phyloP scores from a whole-genome alignment of 1,140 invertebrate genomes.

The Tachypleus tridentatus region DNA sequence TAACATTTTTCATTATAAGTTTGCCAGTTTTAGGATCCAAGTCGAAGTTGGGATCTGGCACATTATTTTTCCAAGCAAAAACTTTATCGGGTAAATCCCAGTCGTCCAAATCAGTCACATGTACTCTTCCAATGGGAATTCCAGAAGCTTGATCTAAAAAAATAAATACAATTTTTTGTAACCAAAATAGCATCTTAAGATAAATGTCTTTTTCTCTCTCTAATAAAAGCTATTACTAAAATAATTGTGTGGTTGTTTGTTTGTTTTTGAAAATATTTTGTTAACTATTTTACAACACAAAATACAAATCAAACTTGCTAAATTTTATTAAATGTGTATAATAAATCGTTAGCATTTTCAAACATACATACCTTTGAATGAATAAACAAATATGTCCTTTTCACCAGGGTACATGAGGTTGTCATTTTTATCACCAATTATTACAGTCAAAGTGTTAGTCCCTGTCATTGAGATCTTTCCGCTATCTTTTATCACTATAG shows the following conservation, averaged over 20 bases:
- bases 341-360: no score
- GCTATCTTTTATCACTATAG: conserved; percentile 86
- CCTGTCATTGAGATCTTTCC: conserved; percentile 84
- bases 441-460: conserved; percentile 84
- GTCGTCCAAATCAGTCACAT: conserved; percentile 92
- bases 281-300: no score
- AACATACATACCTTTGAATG: conserved; percentile 52
- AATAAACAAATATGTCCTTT: conserved; percentile 94
- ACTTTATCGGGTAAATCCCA: conserved; percentile 96
- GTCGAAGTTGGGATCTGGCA: conserved; percentile 59
- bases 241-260: no score
- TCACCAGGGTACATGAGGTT: conserved; percentile 93
- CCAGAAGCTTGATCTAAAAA: conserved; percentile 59
- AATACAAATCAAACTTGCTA: no score
- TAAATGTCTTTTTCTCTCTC: no score
- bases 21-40: conserved; percentile 83
- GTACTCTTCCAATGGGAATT: conserved; percentile 86
- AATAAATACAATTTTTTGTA: no score
- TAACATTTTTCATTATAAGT: conserved; percentile 87
- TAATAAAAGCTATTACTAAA: no score
- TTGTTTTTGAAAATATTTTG: no score
- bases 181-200: no score
- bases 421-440: conserved; percentile 90
- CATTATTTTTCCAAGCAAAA: conserved; percentile 76
- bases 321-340: no score